Base-by-base conservation (phyloP, 2,888 invertebrate genomes). In the Pherbina coryleti region DNA sequence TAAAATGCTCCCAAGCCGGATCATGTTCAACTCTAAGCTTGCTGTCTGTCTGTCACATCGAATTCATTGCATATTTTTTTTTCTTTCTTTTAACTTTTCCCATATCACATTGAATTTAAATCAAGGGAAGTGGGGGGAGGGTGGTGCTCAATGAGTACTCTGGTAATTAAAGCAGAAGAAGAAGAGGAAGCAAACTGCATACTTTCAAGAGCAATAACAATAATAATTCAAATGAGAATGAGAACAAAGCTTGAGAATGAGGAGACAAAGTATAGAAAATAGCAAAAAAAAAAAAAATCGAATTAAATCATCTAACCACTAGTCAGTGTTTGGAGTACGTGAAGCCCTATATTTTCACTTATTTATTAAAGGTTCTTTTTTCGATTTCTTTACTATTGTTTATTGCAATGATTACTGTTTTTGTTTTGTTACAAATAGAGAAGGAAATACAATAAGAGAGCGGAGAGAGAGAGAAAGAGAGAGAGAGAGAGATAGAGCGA, bases 331-430 rank as follows among this genome's bases (percentile, higher is more conserved):
- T 25, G 37, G 34, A 37, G 67, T 55, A 19, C 64, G 64, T 67
- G 78, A 81, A 81, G 79, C 81, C 78, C 78, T 79, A 81, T 71
- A 81, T 81, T 78, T 62, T 76, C 74, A 71, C 74, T 71, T 31
- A 25, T 9, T 62, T 51, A 67, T 75, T 66, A 67, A 55, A 22
- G 55, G 55, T 55, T 55, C 22, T 55, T 9, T 51, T 19, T 55
- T 22, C 55, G 11, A 55, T 55, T 55, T 55, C 55, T 22, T 55
- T 55, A 55, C 19, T 55, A 55, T 55, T 22, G 55, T 55, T 55
- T n/a, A n/a, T 19, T 22, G 5, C 19, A 22, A 22, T 22, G 55
- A 55, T 55, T 55, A 19, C 19, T 2, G 11, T 11, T 44, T 44
- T 11, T 11, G n/a, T n/a, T 7, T 44, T 44, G 44, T 44, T 44